Conservation (phyloP, 2,797 vertebrate species). For the Helostoma temminkii region DNA sequence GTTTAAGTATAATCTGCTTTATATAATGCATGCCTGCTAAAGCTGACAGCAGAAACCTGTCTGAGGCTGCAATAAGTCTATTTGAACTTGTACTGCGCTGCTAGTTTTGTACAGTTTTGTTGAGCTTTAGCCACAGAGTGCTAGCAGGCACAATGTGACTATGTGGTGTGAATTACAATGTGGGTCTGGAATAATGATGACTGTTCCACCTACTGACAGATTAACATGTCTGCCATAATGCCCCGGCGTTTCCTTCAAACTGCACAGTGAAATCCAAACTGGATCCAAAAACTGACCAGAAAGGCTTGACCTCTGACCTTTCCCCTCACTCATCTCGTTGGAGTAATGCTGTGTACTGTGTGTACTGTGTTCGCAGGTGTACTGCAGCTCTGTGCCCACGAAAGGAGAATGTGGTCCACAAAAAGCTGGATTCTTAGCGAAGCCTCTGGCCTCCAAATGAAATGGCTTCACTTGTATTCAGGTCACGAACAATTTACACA, state of each 20-base stretch:
- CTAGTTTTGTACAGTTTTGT: neutral
- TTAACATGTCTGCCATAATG: too few relatives aligned
- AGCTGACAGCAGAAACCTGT: conserved; percentile 9
- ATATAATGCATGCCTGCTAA: conserved; percentile 16
- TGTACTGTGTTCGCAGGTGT: neutral
- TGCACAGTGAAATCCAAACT: too few relatives aligned
- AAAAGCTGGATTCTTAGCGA: conserved; percentile 4
- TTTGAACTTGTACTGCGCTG: conserved; percentile 1
- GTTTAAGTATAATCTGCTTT: conserved; percentile 13
- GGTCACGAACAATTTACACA: conserved; percentile 10
- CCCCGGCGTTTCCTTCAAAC: too few relatives aligned
- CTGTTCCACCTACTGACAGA: neutral
- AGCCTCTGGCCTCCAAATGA: conserved; percentile 16
- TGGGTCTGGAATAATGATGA: conserved; percentile 5
- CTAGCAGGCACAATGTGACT: neutral
- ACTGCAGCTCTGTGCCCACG: too few relatives aligned
- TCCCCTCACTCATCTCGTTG: neutral
- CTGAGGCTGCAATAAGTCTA: neutral
- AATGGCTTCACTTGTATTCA: too few relatives aligned
- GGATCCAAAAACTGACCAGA: neutral
- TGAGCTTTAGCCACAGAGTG: neutral
- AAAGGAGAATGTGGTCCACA: neutral
- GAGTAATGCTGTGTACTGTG: neutral
- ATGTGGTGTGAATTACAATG: neutral
- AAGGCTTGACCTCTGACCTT: conserved; percentile 6